Conservation (phyloP, 2,113 vertebrate genomes). For the Campylomormyrus tamandua region DNA sequence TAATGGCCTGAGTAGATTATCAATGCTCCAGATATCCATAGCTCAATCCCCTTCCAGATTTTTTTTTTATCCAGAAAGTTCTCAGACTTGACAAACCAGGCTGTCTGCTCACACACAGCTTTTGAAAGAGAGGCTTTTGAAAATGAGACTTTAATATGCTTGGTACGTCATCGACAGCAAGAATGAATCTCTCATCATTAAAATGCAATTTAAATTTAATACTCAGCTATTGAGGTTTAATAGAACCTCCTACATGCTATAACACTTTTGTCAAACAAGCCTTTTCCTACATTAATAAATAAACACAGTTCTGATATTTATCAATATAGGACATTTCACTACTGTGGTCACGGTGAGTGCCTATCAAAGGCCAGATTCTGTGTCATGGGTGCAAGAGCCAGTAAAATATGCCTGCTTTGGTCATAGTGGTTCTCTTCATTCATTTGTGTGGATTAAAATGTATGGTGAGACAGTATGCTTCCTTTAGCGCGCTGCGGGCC, state of each 20-base stretch:
- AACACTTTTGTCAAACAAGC: not conserved
- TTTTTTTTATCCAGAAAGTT: not conserved
- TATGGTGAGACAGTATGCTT: not conserved
- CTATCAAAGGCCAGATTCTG: not conserved
- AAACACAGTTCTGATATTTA: not conserved
- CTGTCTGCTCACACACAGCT: not conserved
- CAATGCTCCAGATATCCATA: not conserved
- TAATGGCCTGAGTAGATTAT: not conserved
- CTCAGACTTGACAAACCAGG: not conserved
- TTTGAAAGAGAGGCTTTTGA: not conserved
- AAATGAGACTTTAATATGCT: not conserved
- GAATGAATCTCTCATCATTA: not conserved
- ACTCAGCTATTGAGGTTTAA: not conserved
- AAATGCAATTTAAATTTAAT: not conserved
- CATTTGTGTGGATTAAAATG: not conserved
- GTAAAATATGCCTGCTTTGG: not conserved
- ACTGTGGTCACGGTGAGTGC: not conserved
- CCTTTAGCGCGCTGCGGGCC: not conserved
- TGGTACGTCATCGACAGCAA: not conserved
- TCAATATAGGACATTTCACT: not conserved
- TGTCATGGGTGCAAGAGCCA: not conserved
- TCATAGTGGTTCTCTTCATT: not conserved
- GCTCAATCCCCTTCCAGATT: not conserved
- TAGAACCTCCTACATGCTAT: not conserved
- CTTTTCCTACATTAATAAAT: not conserved